Evolutionary conservation across 2,888 invertebrate genomes (phyloP), one percentile per base, ranked within the genome.

Genomic region (Tortricodes alternella): DNA sequence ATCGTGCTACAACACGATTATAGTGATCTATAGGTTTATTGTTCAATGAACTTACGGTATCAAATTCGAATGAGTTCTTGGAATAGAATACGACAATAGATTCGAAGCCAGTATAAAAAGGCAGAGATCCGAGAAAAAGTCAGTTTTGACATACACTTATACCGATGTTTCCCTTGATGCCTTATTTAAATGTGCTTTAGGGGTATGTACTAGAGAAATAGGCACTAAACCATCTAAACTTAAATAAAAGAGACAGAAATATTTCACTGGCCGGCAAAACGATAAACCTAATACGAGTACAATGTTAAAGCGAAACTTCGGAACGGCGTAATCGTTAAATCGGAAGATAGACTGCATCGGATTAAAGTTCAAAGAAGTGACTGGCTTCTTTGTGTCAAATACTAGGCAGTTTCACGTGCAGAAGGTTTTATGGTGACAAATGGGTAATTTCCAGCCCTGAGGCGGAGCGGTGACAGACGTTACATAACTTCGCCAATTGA

Each of bases 401-500:
- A 7, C 8, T 9, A 27, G 27, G 8, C 27, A 27, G 9, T 15
- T 35, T n/a, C 13, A 46, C 16, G 46, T 35, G 46, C 35, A 46
- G 16, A 29, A 19, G 34, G 23, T 35, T 46, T 37, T 19, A 43
- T 52, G 37, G 46, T 38, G 23, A 39, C 41, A 53, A 48, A 53
- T 48, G 41, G 48, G 18, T 29, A 41, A 16, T 41, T 34, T 48
- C 34, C 52, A 39, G 29, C 39, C 34, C 23, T 29, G n/a, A 32
- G 18, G 11, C 13, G 11, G n/a, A n/a, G 53, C 53, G 34, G 34
- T 44, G 37, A 38, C 43, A 34, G 23, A 29, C 27, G 53, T 74
- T 79, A 74, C 82, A 72, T 76, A 80, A 83, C 71, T 65, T 66
- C 70, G 56, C 70, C 78, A 79, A 74, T 78, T 81, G 83, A 80